Evolutionary conservation across 2,797 vertebrate species (phyloP).

Genomic region (Sphenopsis melanotis): DNA sequence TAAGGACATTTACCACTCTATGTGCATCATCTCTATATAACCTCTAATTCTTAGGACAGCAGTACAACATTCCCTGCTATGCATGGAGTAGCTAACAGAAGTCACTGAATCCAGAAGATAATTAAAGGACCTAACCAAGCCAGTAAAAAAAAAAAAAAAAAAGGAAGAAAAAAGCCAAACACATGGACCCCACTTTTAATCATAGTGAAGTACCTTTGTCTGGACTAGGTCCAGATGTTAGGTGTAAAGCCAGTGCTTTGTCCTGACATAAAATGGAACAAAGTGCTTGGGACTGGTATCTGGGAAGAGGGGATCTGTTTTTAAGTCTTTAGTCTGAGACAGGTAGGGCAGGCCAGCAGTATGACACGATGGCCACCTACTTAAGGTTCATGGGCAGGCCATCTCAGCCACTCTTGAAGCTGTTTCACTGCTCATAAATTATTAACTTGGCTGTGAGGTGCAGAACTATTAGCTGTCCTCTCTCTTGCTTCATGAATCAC

Average conservation of each 20-base stretch:
- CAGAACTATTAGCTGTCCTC: background rate
- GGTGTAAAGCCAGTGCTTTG: background rate
- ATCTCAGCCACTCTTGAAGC: background rate
- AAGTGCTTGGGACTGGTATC: background rate
- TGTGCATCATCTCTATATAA: background rate
- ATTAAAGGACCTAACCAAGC: background rate
- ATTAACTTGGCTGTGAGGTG: background rate
- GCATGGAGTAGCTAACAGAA: background rate
- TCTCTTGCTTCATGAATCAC: background rate
- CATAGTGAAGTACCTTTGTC: background rate
- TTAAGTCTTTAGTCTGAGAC: background rate
- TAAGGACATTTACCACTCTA: background rate
- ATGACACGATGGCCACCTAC: background rate
- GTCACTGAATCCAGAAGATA: background rate
- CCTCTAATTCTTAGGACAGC: background rate
- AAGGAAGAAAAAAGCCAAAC: background rate
- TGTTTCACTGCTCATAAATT: slow-evolving; percentile 16
- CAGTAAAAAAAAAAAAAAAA: background rate
- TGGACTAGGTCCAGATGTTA: background rate
- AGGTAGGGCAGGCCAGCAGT: background rate
- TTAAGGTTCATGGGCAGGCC: background rate
- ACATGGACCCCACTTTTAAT: background rate
- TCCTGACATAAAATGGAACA: background rate
- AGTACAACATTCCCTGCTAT: background rate
- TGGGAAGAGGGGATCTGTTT: background rate